Evolutionary conservation across 2,888 invertebrate genomes (phyloP).

Genomic region (Apamea sordens): DNA sequence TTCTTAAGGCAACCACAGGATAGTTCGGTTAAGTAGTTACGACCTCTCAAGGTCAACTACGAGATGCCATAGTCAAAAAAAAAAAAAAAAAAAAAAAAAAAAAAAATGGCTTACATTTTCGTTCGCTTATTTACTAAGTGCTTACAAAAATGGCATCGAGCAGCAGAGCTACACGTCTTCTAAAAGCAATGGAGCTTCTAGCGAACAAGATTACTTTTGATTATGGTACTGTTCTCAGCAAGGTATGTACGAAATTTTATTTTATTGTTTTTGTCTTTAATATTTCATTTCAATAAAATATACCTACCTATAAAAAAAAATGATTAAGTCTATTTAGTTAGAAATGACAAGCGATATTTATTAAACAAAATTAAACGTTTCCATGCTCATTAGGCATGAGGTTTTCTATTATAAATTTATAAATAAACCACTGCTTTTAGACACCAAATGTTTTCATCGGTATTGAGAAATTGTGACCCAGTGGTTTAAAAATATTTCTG

Average conservation of each 20-base stretch:
- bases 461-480: neutral
- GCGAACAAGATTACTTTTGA: constrained; percentile 68
- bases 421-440: neutral
- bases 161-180: constrained; percentile 67
- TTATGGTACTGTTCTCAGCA: constrained; percentile 66
- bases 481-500: neutral
- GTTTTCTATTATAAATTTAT: neutral
- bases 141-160: constrained; percentile 54
- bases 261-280: neutral
- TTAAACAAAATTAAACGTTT: neutral
- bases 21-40: too few relatives aligned
- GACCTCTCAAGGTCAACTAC: too few relatives aligned
- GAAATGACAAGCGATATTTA: too few relatives aligned
- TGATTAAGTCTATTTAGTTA: too few relatives aligned
- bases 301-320: too few relatives aligned
- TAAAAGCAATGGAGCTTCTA: constrained; percentile 68
- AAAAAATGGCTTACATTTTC: constrained; percentile 9
- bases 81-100: too few relatives aligned
- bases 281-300: neutral
- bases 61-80: too few relatives aligned
- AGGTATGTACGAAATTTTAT: constrained; percentile 66
- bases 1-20: too few relatives aligned
- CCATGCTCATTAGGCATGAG: neutral
- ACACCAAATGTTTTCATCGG: neutral
- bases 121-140: neutral